Base-by-base conservation (phyloP, 92 coral and sea anemone species). In the Epizoanthus stellaris region DNA sequence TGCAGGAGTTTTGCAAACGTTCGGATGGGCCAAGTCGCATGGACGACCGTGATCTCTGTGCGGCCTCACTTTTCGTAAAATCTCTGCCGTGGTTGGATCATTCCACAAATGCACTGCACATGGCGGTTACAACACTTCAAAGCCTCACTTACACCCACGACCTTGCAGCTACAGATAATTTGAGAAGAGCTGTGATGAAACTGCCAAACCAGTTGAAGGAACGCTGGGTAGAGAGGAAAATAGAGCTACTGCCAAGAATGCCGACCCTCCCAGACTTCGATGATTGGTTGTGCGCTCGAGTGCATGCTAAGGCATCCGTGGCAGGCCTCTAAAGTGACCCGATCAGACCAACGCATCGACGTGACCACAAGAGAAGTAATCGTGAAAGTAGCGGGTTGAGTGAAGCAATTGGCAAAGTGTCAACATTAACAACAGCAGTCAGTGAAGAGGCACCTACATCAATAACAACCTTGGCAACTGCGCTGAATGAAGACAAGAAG, bases 61-160 rank as follows among this genome's bases (percentile, higher is more conserved):
- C 85, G 1, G 84, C 89, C 15, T 60, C 82, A 13, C 81, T 86
- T 15, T 79, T 83, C 42, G 73, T 85, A 39, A 75, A 88, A 23
- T 85, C 92, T 5, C 81, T 87, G 3, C 89, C 86, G 77, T 86
- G 93, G 90, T 90, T 80, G 88, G 21, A 85, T 85, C 30, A 88
- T 84, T 87, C 75, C 76, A 75, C 67, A 70, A 87, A 82, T 82
- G 82, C 90, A 14, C 86, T 87, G 34, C 93, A 90, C 77, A 81
- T 82, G 8, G 86, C 86, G 40, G 89, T 88, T 19, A 52, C 88
- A 49, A 88, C 87, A 10, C 57, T 88, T 36, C 85, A 74, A 58
- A 85, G 86, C 30, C 36, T 91, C 23, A 70, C 76, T 60, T 91
- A 71, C 70, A 47, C 20, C 4, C 66, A 69, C 47, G 88, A 90